These are phyloP conservation scores for Hippocampus abdominalis DNA, from an alignment of 2,113 vertebrate genomes.

Conservation along the genomic window DNA sequence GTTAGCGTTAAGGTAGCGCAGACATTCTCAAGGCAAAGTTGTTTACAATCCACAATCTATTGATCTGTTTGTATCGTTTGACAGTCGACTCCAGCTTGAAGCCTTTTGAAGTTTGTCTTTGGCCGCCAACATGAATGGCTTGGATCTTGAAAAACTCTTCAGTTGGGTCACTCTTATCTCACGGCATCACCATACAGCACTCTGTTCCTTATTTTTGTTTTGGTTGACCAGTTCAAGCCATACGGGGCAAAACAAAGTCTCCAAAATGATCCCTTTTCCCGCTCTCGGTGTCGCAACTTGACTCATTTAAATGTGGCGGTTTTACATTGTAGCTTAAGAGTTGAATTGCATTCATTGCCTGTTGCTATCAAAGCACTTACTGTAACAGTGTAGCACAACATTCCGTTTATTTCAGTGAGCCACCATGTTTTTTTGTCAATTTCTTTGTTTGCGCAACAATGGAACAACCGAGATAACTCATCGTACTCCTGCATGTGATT, in stretches of 20 bases:
- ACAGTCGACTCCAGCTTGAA: too few species aligned
- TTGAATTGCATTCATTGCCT: not conserved
- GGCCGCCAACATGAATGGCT: too few species aligned
- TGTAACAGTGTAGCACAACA: not conserved
- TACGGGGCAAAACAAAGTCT: not conserved
- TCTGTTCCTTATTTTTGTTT: not conserved
- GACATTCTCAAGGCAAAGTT: too few species aligned
- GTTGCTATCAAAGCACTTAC: not conserved
- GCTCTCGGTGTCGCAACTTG: not conserved
- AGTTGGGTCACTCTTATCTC: not conserved
- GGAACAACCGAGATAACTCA: not conserved
- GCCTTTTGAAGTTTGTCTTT: too few species aligned
- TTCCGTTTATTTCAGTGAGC: not conserved
- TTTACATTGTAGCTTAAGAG: not conserved
- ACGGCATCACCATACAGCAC: not conserved
- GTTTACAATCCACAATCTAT: too few species aligned
- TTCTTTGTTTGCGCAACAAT: conserved; percentile 10
- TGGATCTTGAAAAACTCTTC: not conserved
- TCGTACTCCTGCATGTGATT: not conserved
- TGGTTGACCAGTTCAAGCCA: too few species aligned
- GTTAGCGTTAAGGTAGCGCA: not conserved
- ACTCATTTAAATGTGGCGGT: not conserved
- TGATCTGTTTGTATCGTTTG: too few species aligned
- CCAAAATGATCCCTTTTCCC: not conserved
- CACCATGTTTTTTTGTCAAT: not conserved